A percentile compares a stretch with the other conserved stretches of the same genome.
Evolutionary conservation across 2,888 invertebrate genomes (phyloP).

Genomic region (Chydorus sphaericus): DNA sequence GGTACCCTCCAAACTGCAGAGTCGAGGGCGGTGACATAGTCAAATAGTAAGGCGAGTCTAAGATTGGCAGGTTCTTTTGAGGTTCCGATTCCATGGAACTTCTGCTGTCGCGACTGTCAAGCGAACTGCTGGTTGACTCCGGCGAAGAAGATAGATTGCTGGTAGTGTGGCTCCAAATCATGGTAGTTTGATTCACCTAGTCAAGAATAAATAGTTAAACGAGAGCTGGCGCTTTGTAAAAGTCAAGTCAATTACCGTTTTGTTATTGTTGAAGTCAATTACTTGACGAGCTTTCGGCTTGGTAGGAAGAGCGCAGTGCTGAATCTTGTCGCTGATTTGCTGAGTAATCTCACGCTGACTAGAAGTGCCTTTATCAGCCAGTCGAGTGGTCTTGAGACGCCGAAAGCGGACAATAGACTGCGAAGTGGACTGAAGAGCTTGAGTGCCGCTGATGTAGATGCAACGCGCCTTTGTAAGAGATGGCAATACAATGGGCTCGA

Average conservation of each 20-base stretch:
- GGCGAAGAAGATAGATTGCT: not conserved
- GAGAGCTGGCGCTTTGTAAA: too few relatives aligned
- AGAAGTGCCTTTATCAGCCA: not conserved
- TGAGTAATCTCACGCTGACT: not conserved
- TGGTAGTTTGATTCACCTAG: not conserved
- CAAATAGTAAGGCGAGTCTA: not conserved
- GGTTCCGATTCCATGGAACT: not conserved
- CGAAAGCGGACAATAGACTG: conserved; percentile 3
- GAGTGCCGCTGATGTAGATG: not conserved
- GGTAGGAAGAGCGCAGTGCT: too few relatives aligned
- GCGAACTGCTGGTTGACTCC: not conserved
- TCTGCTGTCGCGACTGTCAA: too few relatives aligned
- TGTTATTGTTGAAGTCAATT: not conserved
- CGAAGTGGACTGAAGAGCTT: not conserved
- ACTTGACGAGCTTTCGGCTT: not conserved
- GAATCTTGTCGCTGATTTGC: conserved; percentile 2
- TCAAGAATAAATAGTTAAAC: too few relatives aligned
- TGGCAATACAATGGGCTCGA: not conserved
- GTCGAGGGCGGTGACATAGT: not conserved
- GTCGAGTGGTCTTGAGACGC: not conserved
- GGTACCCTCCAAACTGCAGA: not conserved
- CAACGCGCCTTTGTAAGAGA: not conserved
- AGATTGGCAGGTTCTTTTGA: too few relatives aligned
- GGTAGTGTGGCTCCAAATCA: not conserved
- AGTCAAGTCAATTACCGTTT: conserved; percentile 1